Percentiles rank a stretch among this genome's conserved stretches.
Evolutionary conservation across 2,888 invertebrate species (phyloP).

Genomic region (Apantesis nais): DNA sequence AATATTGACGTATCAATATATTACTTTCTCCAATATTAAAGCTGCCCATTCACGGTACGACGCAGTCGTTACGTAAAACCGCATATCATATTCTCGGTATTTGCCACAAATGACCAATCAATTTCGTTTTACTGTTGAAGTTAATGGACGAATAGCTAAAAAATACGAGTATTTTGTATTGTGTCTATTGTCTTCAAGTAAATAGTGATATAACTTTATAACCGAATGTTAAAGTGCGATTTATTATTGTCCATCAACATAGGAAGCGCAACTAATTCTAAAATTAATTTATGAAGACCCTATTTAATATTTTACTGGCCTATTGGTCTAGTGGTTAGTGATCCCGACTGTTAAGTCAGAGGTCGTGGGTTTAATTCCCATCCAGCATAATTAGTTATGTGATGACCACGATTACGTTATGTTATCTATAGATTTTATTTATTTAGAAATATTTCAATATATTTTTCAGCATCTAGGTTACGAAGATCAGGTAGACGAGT

Average conservation of each 20-base stretch:
- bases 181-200: too few species aligned
- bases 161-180: background rate
- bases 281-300: background rate
- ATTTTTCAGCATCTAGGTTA: too few species aligned
- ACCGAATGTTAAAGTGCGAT: background rate
- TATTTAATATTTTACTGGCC: background rate
- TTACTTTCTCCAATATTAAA: slow-evolving; percentile 40
- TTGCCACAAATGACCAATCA: slow-evolving; percentile 31
- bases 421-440: too few species aligned
- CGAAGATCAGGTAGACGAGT: too few species aligned
- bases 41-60: slow-evolving; percentile 31
- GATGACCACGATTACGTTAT: too few species aligned
- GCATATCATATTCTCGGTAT: slow-evolving; percentile 23
- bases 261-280: background rate
- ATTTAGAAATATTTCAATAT: too few species aligned
- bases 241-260: background rate
- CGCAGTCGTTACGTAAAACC: slow-evolving; percentile 28
- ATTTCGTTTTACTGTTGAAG: slow-evolving; percentile 12
- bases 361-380: too few species aligned
- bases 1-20: slow-evolving; percentile 17
- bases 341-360: too few species aligned
- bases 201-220: background rate
- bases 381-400: too few species aligned
- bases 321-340: too few species aligned
- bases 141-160: slow-evolving; percentile 2